phyloP scores from a whole-genome alignment of 2,797 vertebrate genomes.

The Enteromius radiatus region DNA sequence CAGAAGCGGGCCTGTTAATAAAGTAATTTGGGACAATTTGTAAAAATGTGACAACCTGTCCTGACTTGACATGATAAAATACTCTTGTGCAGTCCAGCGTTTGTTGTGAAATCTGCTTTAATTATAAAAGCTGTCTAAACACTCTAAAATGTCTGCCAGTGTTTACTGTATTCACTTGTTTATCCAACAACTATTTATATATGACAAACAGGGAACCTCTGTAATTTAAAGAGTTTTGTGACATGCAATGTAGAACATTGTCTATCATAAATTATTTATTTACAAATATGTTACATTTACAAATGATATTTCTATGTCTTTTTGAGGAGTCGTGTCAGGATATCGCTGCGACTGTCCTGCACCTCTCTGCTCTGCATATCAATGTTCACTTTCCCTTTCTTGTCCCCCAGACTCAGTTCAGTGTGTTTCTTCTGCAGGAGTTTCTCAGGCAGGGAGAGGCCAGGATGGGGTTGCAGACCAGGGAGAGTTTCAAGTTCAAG shows the following conservation, averaged over 20 bases:
- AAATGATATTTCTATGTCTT: neutral
- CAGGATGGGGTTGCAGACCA: constrained; percentile 42
- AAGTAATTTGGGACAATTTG: neutral
- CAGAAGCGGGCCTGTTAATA: neutral
- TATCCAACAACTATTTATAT: neutral
- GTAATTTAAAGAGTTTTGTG: neutral
- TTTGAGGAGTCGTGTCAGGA: neutral
- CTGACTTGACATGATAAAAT: neutral
- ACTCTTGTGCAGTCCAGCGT: neutral
- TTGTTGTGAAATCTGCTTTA: neutral
- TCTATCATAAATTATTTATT: neutral
- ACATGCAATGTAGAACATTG: neutral
- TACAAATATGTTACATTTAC: neutral
- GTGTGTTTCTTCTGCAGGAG: constrained; percentile 25
- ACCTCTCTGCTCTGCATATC: constrained; percentile 31
- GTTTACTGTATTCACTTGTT: neutral
- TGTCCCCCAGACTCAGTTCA: constrained; percentile 14
- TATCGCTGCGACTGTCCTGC: neutral
- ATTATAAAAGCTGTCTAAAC: neutral
- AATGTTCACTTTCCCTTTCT: constrained; percentile 39
- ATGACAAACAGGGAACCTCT: neutral
- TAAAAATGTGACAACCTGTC: neutral
- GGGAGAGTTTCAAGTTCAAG: constrained; percentile 58
- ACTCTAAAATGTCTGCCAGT: neutral
- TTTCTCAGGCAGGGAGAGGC: constrained; percentile 36